phyloP scores from a whole-genome alignment of 2,113 vertebrate species.

The Odocoileus hemionus region DNA sequence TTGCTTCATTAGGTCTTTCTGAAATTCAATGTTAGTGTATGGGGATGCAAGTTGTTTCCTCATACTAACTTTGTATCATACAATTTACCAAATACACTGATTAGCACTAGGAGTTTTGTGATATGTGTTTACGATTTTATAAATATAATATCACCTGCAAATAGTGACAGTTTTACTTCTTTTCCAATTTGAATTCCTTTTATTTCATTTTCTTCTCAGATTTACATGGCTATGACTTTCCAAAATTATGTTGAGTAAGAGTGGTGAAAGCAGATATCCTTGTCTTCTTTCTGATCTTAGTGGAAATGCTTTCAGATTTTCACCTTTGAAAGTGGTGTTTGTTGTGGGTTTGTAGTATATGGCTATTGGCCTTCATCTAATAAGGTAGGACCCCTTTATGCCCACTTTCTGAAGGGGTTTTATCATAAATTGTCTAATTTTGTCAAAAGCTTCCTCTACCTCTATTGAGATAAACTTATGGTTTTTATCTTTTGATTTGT shows the following conservation, averaged over 20 bases:
- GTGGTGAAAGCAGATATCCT: not conserved
- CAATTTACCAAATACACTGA: not conserved
- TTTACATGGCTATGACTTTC: not conserved
- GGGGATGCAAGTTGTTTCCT: not conserved
- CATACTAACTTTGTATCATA: not conserved
- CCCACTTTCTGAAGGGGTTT: too few relatives aligned
- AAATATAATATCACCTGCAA: not conserved
- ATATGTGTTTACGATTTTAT: not conserved
- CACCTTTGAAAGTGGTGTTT: not conserved
- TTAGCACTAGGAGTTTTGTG: not conserved
- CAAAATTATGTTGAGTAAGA: not conserved
- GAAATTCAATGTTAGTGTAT: not conserved
- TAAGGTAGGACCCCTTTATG: not conserved
- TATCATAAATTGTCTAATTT: not conserved
- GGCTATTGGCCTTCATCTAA: not conserved
- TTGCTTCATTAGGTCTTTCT: not conserved
- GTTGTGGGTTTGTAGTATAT: not conserved
- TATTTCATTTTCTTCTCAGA: not conserved
- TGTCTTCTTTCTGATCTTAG: not conserved
- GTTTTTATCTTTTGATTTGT: not conserved
- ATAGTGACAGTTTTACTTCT: not conserved
- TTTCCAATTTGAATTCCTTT: not conserved
- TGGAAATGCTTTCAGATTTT: not conserved
- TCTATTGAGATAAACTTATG: not conserved
- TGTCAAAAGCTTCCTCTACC: not conserved